phyloP scores from a whole-genome alignment of 1,140 invertebrate species.

The Zelostemma sp. region DNA sequence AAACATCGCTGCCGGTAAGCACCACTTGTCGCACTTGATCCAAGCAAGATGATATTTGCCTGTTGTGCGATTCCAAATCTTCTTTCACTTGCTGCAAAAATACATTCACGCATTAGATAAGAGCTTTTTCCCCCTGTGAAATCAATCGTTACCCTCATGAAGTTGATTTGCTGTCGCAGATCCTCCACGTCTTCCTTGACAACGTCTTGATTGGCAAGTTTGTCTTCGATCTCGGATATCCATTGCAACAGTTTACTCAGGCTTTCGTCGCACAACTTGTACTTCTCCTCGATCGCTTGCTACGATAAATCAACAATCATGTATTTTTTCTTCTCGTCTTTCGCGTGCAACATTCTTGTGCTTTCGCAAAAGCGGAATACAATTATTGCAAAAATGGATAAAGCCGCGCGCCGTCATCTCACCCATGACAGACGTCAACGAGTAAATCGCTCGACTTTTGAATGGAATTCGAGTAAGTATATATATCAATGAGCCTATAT shows the following conservation, averaged over 20 bases:
- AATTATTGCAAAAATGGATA: too few relatives aligned
- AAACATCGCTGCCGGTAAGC: slow-evolving; percentile 88
- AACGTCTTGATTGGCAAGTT: slow-evolving; percentile 88
- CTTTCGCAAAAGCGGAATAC: too few relatives aligned
- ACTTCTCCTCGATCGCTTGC: slow-evolving; percentile 96
- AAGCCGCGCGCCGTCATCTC: slow-evolving; percentile 50
- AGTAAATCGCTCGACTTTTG: too few relatives aligned
- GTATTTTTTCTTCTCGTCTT: too few relatives aligned
- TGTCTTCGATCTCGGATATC: slow-evolving; percentile 88
- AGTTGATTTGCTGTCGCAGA: slow-evolving; percentile 90
- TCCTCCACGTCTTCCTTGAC: slow-evolving; percentile 91
- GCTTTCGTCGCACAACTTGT: slow-evolving; percentile 88
- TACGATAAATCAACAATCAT: slow-evolving; percentile 66
- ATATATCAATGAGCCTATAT: slow-evolving; percentile 37
- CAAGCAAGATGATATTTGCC: slow-evolving; percentile 86
- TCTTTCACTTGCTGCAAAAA: slow-evolving; percentile 85
- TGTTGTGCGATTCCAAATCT: slow-evolving; percentile 88
- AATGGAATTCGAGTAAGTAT: neutral
- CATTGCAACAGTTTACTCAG: slow-evolving; percentile 88
- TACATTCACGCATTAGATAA: too few relatives aligned
- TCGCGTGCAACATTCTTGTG: too few relatives aligned
- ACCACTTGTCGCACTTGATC: slow-evolving; percentile 94
- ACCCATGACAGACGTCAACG: slow-evolving; percentile 62
- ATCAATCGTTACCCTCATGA: slow-evolving; percentile 78
- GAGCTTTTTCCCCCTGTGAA: slow-evolving; percentile 7